Percentiles rank a stretch among this genome's conserved stretches.
These are phyloP conservation scores for Thunnus albacares DNA, from an alignment of 2,797 vertebrate genomes.

Conservation along the genomic window DNA sequence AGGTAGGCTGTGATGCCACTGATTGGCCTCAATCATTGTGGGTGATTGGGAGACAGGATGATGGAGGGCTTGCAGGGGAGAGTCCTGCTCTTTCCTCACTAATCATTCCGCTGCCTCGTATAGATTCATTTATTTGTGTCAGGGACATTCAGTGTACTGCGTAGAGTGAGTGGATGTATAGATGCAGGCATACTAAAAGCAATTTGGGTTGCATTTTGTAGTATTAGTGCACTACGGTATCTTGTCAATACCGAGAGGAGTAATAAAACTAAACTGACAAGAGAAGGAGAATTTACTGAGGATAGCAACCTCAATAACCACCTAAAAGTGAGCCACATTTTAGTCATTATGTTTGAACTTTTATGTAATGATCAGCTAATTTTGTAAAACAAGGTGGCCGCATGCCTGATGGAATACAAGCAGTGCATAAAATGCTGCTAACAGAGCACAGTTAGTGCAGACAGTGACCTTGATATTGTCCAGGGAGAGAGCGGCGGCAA, in stretches of 20 bases:
- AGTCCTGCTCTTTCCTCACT: constrained; percentile 29
- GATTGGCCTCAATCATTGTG: constrained; percentile 78
- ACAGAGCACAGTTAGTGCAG: constrained; percentile 31
- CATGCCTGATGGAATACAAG: constrained; percentile 51
- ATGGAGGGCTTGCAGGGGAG: constrained; percentile 50
- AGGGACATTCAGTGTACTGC: constrained; percentile 21
- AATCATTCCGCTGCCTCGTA: constrained; percentile 22
- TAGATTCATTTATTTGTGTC: constrained; percentile 65
- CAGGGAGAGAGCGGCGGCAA: constrained; percentile 8
- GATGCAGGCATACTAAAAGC: constrained; percentile 34
- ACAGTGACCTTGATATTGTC: constrained; percentile 68
- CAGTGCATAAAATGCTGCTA: constrained; percentile 24
- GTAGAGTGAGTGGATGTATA: constrained; percentile 9
- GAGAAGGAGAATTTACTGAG: constrained; percentile 20
- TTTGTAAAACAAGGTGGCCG: constrained; percentile 43
- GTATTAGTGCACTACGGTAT: constrained; percentile 8
- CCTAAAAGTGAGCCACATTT: constrained; percentile 35
- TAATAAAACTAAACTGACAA: constrained; percentile 48
- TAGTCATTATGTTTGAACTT: constrained; percentile 45
- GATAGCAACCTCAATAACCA: constrained; percentile 27
- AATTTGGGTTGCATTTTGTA: constrained; percentile 41
- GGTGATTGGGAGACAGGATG: constrained; percentile 71
- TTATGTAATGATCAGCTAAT: constrained; percentile 57
- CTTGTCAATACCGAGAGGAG: constrained; percentile 42
- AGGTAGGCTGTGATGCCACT: constrained; percentile 53